Evolutionary conservation across 2,797 vertebrate species (phyloP), one percentile per base, ranked within the genome.

Genomic region (Phalloptychus januarius): DNA sequence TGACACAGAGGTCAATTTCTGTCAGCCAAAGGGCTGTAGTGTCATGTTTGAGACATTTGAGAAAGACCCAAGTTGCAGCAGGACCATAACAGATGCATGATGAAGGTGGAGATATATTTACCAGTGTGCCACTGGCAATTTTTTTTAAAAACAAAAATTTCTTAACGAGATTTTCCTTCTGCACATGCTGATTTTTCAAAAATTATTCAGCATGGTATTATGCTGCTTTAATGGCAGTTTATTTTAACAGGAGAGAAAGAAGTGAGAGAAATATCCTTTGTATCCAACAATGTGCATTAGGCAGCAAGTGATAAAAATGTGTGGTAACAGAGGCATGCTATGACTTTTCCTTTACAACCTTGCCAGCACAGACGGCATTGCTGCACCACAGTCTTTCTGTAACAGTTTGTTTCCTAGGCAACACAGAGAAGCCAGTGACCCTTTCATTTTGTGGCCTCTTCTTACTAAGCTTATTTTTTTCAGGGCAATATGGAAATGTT

Each of bases 321-420:
- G 10, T 52, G 48, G 48, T 0, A n/a, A 71, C 38, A 77, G 40
- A 50, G 18, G 8, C 28, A 56, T 7, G 7, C 42, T 75, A n/a
- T 58, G 61, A 42, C 38, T 75, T 82, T 78, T 69, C 44, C 40
- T 40, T 63, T 48, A 48, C 74, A 80, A 23, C 46, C 45, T 54
- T 15, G 2, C 31, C 54, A 72, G 75, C 71, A 58, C 79, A 80
- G 74, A 74, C 38, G 10, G 58, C 70, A 61, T 71, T 73, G 31
- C 72, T 83, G 71, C 81, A 75, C 42, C 67, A 36, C 69, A 79
- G 63, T 52, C 71, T 58, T 76, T 81, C 72, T 23, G 38, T 82
- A 7, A 31, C 73, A 80, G 84, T 85, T 86, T 81, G 91, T 94
- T 92, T 83, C 91, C 91, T 93, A 78, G 91, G 93, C 74, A 91